Evolutionary conservation across 2,113 vertebrate genomes (phyloP).

Genomic region (Bubo blakistoni): DNA sequence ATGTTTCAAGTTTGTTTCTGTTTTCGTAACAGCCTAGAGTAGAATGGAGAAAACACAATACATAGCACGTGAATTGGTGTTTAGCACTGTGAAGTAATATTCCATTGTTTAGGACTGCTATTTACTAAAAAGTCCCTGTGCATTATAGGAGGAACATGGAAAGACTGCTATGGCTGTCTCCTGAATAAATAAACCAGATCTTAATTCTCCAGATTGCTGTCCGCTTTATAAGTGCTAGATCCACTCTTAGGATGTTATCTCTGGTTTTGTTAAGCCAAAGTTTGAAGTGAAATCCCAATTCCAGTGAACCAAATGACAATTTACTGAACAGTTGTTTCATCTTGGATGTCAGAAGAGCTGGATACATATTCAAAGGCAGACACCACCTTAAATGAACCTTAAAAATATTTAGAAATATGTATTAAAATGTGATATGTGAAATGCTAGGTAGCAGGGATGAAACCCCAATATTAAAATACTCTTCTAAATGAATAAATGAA

Average conservation of each 20-base stretch:
- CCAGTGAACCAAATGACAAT: not conserved
- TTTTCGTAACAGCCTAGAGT: not conserved
- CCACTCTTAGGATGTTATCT: not conserved
- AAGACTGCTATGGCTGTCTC: not conserved
- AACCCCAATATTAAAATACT: not conserved
- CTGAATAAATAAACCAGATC: not conserved
- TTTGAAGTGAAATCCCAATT: not conserved
- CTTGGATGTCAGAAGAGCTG: not conserved
- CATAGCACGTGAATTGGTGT: not conserved
- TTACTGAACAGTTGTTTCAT: not conserved
- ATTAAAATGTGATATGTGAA: not conserved
- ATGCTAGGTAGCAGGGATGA: not conserved
- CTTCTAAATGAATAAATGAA: not conserved
- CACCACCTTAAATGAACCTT: not conserved
- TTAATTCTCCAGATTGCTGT: not conserved
- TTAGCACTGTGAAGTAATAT: not conserved
- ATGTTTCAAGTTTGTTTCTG: not conserved
- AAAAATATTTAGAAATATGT: not conserved
- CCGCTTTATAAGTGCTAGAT: not conserved
- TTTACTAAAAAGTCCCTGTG: not conserved
- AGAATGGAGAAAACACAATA: not conserved
- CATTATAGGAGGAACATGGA: not conserved
- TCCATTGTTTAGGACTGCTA: not conserved
- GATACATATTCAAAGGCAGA: not conserved
- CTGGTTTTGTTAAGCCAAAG: not conserved